Percentiles rank a stretch among this genome's conserved stretches.
Conservation (phyloP, 2,113 vertebrate genomes). For the Pelecanus crispus region DNA sequence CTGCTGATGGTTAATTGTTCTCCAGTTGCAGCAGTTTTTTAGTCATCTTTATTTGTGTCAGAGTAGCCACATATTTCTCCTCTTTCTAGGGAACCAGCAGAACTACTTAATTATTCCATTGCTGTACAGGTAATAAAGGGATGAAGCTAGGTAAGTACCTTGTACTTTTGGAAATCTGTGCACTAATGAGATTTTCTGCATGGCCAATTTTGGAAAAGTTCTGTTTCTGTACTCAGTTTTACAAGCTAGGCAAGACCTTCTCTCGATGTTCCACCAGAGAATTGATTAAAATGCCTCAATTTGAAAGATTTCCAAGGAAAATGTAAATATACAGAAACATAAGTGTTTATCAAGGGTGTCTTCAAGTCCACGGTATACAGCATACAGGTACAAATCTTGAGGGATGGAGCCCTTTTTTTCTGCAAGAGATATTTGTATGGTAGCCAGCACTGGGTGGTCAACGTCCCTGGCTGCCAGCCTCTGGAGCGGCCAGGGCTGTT, state of each 20-base stretch:
- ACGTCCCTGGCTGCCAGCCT: fast-evolving
- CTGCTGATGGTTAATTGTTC: neutral
- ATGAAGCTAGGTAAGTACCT: neutral
- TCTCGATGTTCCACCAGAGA: neutral
- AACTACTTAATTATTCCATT: neutral
- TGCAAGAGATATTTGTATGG: neutral
- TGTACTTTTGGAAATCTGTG: neutral
- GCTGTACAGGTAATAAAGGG: neutral
- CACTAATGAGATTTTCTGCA: neutral
- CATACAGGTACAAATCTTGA: neutral
- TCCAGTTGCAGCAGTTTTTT: neutral
- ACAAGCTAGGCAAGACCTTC: neutral
- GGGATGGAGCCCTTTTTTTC: fast-evolving
- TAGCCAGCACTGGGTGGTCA: fast-evolving
- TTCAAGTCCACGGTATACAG: fast-evolving
- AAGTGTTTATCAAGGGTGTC: neutral
- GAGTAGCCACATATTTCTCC: neutral
- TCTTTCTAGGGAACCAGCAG: neutral
- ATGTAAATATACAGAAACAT: neutral
- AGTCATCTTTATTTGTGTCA: neutral
- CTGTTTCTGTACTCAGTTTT: neutral
- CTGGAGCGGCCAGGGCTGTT: neutral
- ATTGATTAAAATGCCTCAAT: neutral
- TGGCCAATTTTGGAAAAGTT: neutral
- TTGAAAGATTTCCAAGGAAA: neutral